These are phyloP conservation scores for Sisyra terminalis DNA, from an alignment of 2,888 invertebrate species.

Conservation along the genomic window DNA sequence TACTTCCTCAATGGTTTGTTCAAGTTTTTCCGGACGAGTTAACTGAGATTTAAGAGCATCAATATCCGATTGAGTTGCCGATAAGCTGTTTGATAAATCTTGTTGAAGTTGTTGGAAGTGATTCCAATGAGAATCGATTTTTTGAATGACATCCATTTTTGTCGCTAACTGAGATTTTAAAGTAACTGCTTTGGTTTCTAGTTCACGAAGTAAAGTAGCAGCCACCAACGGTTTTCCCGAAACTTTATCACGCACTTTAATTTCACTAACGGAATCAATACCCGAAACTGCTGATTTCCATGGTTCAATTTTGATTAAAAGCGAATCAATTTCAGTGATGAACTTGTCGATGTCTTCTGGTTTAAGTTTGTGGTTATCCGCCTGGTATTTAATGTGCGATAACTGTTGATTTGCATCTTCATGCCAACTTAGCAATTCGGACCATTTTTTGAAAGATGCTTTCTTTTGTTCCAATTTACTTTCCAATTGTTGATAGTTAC, in stretches of 20 bases:
- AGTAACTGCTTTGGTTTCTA: slow-evolving; percentile 51
- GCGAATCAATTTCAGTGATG: slow-evolving; percentile 48
- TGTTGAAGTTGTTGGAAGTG: slow-evolving; percentile 61
- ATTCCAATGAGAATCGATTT: slow-evolving; percentile 58
- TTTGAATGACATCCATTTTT: slow-evolving; percentile 49
- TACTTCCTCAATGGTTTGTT: slow-evolving; percentile 31
- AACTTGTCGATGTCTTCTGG: slow-evolving; percentile 53
- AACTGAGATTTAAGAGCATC: slow-evolving; percentile 36
- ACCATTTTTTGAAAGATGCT: slow-evolving; percentile 62
- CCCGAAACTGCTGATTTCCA: slow-evolving; percentile 54
- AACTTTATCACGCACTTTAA: slow-evolving; percentile 52
- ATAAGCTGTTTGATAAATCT: slow-evolving; percentile 45
- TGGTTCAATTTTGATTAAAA: slow-evolving; percentile 45
- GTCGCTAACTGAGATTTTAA: slow-evolving; percentile 47
- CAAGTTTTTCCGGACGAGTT: slow-evolving; percentile 29
- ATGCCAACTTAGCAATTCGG: slow-evolving; percentile 65
- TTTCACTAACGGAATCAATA: slow-evolving; percentile 48
- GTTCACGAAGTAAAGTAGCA: slow-evolving; percentile 49
- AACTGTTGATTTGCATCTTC: slow-evolving; percentile 64
- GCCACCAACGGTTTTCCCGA: slow-evolving; percentile 58
- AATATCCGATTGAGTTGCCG: slow-evolving; percentile 36
- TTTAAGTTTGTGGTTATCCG: slow-evolving; percentile 55
- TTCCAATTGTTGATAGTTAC: slow-evolving; percentile 62
- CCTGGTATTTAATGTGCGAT: slow-evolving; percentile 62
- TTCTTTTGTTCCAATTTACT: slow-evolving; percentile 59